Percentiles rank a stretch among this genome's conserved stretches.
phyloP scores from a whole-genome alignment of 2,888 invertebrate species.

The Sussaba pulchella region DNA sequence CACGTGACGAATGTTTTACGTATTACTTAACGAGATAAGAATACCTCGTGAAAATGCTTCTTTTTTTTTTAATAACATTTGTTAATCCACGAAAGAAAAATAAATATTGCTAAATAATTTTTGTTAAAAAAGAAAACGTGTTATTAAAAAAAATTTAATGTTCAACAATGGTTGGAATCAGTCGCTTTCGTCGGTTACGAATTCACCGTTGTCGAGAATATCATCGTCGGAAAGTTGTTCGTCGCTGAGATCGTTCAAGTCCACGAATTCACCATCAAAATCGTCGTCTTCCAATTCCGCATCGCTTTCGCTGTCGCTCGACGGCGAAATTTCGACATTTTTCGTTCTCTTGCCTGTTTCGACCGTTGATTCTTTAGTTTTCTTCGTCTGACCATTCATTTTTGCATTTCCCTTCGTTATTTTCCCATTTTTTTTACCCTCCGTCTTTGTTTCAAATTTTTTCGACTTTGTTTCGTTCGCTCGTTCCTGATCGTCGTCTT shows the following conservation, averaged over 20 bases:
- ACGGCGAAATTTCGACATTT: conserved; percentile 56
- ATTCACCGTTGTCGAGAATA: conserved; percentile 69
- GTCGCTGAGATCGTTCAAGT: conserved; percentile 68
- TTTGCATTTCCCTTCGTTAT: neutral
- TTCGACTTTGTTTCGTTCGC: conserved; percentile 26
- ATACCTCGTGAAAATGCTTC: neutral
- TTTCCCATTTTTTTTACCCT: conserved; percentile 4
- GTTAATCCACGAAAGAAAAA: conserved; percentile 34
- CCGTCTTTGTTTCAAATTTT: conserved; percentile 14
- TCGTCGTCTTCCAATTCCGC: conserved; percentile 69
- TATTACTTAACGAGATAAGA: neutral
- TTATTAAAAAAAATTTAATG: conserved; percentile 4
- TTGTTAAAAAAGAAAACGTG: conserved; percentile 19
- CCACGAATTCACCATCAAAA: conserved; percentile 63
- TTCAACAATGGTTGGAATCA: conserved; percentile 51
- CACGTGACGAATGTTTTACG: neutral
- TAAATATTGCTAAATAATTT: conserved; percentile 22
- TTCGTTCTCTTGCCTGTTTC: conserved; percentile 27
- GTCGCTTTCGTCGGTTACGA: conserved; percentile 67
- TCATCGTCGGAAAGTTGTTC: conserved; percentile 72
- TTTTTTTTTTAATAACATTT: conserved; percentile 15
- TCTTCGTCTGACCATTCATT: neutral
- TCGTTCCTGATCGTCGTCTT: conserved; percentile 45
- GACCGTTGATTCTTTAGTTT: neutral
- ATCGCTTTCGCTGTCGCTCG: conserved; percentile 70